Evolutionary conservation across 2,113 vertebrate genomes (phyloP).

Genomic region (Fulica atra): DNA sequence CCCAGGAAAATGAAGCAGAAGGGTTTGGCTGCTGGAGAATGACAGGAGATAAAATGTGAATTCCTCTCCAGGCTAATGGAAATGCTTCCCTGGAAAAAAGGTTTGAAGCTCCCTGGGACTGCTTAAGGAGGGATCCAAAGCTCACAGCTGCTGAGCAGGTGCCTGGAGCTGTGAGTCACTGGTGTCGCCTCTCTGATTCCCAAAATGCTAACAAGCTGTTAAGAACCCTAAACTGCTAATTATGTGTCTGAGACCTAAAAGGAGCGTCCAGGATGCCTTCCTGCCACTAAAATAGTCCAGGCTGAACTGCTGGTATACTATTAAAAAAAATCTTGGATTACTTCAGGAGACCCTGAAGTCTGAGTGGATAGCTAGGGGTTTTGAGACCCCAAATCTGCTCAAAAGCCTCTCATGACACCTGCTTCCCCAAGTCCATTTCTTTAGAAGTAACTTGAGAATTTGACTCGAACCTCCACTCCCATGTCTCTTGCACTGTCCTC

Average conservation of each 20-base stretch:
- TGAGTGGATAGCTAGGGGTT: neutral
- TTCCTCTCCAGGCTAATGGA: neutral
- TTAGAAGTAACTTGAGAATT: neutral
- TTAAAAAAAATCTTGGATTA: neutral
- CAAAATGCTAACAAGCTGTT: neutral
- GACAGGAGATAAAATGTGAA: accelerated
- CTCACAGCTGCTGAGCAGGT: conserved; percentile 19
- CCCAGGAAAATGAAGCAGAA: neutral
- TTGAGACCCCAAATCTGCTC: neutral
- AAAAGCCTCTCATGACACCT: neutral
- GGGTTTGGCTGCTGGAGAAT: neutral
- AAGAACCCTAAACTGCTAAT: neutral
- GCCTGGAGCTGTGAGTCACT: neutral
- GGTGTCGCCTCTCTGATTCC: neutral
- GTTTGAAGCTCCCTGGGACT: neutral
- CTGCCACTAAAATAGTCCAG: neutral
- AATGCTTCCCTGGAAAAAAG: neutral
- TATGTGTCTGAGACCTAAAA: neutral
- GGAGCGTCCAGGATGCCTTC: neutral
- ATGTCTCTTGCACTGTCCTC: accelerated
- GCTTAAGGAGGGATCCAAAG: neutral
- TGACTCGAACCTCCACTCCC: neutral
- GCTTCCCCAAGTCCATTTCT: neutral
- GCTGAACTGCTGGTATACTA: neutral
- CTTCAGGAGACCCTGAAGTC: neutral